Base-by-base conservation (phyloP, 2,113 vertebrate species). In the Eulemur macaco region DNA sequence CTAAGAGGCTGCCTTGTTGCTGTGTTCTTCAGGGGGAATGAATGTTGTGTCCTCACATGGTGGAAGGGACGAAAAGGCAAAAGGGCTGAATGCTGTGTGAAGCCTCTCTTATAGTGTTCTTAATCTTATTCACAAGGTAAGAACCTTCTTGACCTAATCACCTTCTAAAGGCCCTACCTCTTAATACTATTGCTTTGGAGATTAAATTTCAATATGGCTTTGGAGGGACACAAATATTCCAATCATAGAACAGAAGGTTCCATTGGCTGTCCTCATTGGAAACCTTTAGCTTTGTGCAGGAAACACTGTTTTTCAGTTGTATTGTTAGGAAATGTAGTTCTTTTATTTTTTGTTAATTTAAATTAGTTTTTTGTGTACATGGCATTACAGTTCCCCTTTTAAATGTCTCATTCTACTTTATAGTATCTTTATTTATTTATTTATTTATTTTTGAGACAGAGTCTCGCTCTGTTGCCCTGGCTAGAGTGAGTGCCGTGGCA, bases 301-400 rank as follows among this genome's bases (percentile, higher is more conserved):
- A 23, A 92, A 96, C 74, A 8, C 3, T 89, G 18, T 58, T 88
- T 80, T 83, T 78, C 25, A 95, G 27, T 37, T 47, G 6, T 81
- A 21, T 66, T 66, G 21, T 23, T 86, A 89, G 29, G 68, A 89
- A 89, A 81, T 23, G 0, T 10, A 42, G 4, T 84, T 66, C 8
- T 66, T 66, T 60, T 39, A 27, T 37, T 81, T 85, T 84, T 76
- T 85, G 0, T 98, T 97, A 84, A 81, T n/a, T 90, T 95, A 88
- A 42, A 81, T 73, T 64, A 86, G 2, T 10, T 68, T 50, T 81
- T 84, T 66, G 73, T 81, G 18, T 50, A 25, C 1, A 31, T 60
- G 20, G 52, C n/a, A 86, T 54, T 93, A 89, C 11, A 54, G 8
- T 71, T 71, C n/a, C 68, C 83, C 56, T 84, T 89, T 93, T 42